Percentiles rank a stretch among this genome's conserved stretches.
Conservation (phyloP, 2,113 vertebrate species). For the Cebidichthys violaceus region DNA sequence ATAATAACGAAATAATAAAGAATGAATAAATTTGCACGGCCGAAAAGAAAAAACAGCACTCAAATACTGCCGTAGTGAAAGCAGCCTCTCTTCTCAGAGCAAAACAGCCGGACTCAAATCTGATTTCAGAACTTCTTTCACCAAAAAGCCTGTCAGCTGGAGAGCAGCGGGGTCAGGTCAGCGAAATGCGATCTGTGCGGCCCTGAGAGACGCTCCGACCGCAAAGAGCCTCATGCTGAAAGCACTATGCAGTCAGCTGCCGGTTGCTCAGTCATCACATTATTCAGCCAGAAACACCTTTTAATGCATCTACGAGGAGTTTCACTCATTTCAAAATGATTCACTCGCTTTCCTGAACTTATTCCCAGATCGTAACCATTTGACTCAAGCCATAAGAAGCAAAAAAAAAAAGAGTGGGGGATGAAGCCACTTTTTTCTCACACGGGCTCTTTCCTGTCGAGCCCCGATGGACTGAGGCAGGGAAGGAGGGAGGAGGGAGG, state of each 20-base stretch:
- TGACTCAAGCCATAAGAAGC: background rate
- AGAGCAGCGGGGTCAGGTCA: slow-evolving; percentile 42
- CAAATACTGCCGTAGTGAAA: background rate
- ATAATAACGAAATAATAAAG: background rate
- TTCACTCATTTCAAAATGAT: background rate
- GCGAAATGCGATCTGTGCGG: slow-evolving; percentile 39
- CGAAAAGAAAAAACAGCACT: background rate
- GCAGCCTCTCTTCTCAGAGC: too few relatives aligned
- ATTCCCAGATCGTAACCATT: background rate
- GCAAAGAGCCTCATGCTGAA: slow-evolving; percentile 33
- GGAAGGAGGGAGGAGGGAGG: background rate
- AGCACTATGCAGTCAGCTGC: slow-evolving; percentile 35
- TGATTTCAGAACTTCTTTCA: slow-evolving; percentile 31
- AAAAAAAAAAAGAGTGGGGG: background rate
- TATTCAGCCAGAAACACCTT: background rate
- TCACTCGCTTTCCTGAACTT: background rate
- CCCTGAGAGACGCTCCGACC: slow-evolving; percentile 28
- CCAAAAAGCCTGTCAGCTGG: slow-evolving; percentile 34
- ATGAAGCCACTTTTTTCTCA: background rate
- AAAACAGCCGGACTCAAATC: slow-evolving; percentile 30
- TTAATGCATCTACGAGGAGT: background rate
- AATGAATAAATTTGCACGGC: background rate
- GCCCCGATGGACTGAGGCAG: background rate
- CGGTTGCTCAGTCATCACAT: slow-evolving; percentile 19
- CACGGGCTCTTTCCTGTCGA: background rate